A percentile compares a stretch with the other conserved stretches of the same genome.
Evolutionary conservation across 2,113 vertebrate genomes (phyloP).

Genomic region (Carassius carassius): DNA sequence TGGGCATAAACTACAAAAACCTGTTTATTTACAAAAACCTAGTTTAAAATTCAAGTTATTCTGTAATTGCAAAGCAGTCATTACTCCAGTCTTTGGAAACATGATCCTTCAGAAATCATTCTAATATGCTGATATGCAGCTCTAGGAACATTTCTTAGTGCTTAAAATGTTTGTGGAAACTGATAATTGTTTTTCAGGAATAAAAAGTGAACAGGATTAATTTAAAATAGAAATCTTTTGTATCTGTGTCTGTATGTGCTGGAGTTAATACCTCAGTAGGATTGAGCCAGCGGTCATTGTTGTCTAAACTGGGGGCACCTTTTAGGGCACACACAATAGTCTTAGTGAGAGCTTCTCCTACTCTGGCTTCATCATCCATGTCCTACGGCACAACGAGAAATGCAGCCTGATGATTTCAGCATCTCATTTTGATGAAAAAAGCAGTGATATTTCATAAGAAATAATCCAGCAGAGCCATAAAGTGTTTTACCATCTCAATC

Average conservation of each 20-base stretch:
- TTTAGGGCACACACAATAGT: conserved; percentile 87
- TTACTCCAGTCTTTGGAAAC: not conserved
- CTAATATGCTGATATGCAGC: not conserved
- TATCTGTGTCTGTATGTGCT: not conserved
- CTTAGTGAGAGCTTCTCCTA: conserved; percentile 89
- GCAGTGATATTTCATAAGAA: not conserved
- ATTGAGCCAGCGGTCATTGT: conserved; percentile 85
- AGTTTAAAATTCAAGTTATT: not conserved
- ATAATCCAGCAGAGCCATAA: not conserved
- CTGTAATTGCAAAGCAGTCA: not conserved
- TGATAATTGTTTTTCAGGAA: not conserved
- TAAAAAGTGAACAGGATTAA: not conserved
- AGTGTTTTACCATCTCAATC: conserved; percentile 87
- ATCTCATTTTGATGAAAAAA: not conserved
- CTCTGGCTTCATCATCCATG: conserved; percentile 82
- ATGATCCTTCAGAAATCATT: not conserved
- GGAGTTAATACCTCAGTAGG: conserved; percentile 86
- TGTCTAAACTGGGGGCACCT: conserved; percentile 71
- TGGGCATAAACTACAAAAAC: not conserved
- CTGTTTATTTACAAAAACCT: not conserved
- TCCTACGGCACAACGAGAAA: conserved; percentile 72
- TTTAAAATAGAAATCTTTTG: not conserved
- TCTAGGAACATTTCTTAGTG: not conserved
- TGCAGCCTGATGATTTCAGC: not conserved
- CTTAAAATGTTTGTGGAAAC: not conserved